phyloP scores from a whole-genome alignment of 2,113 vertebrate species.

The Chaetura pelagica region DNA sequence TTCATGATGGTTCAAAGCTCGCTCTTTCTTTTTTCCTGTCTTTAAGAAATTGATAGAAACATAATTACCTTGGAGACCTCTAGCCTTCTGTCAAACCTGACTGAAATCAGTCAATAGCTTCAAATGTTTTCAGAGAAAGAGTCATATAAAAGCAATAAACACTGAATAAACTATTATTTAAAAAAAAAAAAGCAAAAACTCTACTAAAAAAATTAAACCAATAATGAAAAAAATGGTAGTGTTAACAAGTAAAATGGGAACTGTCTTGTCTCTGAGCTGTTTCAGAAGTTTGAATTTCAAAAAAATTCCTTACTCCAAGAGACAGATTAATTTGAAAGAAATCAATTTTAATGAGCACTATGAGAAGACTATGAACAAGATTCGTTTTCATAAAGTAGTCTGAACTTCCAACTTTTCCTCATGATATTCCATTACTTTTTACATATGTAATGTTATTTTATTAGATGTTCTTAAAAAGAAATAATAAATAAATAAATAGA shows the following conservation, averaged over 20 bases:
- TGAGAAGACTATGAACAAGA: neutral
- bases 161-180: neutral
- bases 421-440: neutral
- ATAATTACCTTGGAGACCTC: slow-evolving; percentile 21
- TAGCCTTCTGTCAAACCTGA: slow-evolving; percentile 32
- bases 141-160: neutral
- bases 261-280: neutral
- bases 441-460: neutral
- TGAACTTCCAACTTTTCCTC: neutral
- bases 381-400: neutral
- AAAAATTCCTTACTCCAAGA: neutral
- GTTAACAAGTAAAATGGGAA: neutral
- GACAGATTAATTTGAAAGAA: neutral
- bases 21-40: neutral
- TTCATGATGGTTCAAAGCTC: neutral
- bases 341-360: neutral
- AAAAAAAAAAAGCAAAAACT: neutral
- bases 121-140: neutral
- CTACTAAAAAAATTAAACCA: neutral
- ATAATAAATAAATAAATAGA: too few relatives aligned
- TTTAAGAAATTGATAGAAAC: neutral
- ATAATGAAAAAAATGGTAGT: neutral
- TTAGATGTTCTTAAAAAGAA: neutral
- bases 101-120: slow-evolving; percentile 2
- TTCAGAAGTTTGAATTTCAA: neutral